Evolutionary conservation across 2,797 vertebrate genomes (phyloP).

Genomic region (Melopsittacus undulatus): DNA sequence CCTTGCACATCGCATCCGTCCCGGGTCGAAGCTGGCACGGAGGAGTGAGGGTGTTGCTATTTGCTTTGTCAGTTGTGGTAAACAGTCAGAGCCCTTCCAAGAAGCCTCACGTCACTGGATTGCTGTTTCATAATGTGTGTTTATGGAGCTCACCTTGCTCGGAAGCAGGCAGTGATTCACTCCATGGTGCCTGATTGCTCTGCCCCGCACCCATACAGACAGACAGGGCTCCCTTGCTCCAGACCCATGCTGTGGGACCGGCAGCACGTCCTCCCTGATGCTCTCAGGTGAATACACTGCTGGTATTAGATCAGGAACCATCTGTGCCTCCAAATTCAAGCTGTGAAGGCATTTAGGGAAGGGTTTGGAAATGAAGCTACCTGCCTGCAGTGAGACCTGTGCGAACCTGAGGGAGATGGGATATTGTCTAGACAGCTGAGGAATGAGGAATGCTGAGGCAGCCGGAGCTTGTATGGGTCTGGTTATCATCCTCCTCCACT

Average conservation of each 20-base stretch:
- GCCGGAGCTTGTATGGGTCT: background rate
- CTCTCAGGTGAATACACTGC: background rate
- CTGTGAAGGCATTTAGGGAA: background rate
- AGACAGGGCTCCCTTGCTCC: accelerated
- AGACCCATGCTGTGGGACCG: accelerated
- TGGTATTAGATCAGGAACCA: background rate
- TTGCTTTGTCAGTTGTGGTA: conserved; percentile 13
- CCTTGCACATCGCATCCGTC: background rate
- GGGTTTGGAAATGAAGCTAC: background rate
- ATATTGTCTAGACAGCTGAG: background rate
- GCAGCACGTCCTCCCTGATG: accelerated
- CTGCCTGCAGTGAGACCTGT: background rate
- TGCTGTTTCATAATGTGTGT: background rate
- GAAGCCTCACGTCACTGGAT: background rate
- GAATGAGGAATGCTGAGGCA: background rate
- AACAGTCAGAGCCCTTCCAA: background rate
- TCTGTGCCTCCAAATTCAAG: background rate
- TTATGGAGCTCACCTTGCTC: background rate
- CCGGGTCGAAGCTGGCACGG: background rate
- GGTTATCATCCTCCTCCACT: background rate
- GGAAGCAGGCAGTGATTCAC: background rate
- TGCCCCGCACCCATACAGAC: accelerated
- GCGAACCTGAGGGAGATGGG: background rate
- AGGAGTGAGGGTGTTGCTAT: background rate
- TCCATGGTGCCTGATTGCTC: background rate